These are phyloP conservation scores for Monopterus albus DNA, from an alignment of 2,113 vertebrate species.

Conservation along the genomic window DNA sequence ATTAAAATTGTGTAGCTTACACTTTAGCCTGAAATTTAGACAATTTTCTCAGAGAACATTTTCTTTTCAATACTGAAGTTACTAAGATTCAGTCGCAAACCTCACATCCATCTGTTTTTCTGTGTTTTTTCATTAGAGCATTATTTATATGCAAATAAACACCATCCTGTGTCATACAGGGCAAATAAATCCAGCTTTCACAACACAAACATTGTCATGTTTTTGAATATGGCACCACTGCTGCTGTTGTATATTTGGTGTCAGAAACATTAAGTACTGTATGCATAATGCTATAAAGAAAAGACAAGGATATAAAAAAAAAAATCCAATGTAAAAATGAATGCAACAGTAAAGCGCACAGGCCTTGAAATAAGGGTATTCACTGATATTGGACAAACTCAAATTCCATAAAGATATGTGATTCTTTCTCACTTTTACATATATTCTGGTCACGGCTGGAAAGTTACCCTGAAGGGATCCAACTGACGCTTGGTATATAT, in stretches of 20 bases:
- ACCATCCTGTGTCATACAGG: neutral
- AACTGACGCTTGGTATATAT: no score
- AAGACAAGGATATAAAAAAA: neutral
- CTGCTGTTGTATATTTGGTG: neutral
- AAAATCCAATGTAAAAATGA: neutral
- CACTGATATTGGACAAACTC: no score
- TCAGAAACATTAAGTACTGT: neutral
- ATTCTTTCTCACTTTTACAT: no score
- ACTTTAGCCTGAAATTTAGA: conserved; percentile 30
- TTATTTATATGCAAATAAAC: conserved; percentile 48
- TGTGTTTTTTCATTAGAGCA: conserved; percentile 40
- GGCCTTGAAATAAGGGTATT: neutral
- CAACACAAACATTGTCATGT: neutral
- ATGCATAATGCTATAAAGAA: neutral
- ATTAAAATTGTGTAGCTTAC: conserved; percentile 28
- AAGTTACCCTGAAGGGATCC: no score
- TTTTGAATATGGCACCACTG: neutral
- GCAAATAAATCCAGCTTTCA: conserved; percentile 16
- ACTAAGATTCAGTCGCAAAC: conserved; percentile 16
- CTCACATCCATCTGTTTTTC: conserved; percentile 26
- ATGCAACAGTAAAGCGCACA: neutral
- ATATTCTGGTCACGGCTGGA: no score
- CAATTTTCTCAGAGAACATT: conserved; percentile 33
- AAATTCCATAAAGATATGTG: no score
- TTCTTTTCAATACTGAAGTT: conserved; percentile 26